Evolutionary conservation across 2,113 vertebrate species (phyloP).

Genomic region (Paralichthys olivaceus): DNA sequence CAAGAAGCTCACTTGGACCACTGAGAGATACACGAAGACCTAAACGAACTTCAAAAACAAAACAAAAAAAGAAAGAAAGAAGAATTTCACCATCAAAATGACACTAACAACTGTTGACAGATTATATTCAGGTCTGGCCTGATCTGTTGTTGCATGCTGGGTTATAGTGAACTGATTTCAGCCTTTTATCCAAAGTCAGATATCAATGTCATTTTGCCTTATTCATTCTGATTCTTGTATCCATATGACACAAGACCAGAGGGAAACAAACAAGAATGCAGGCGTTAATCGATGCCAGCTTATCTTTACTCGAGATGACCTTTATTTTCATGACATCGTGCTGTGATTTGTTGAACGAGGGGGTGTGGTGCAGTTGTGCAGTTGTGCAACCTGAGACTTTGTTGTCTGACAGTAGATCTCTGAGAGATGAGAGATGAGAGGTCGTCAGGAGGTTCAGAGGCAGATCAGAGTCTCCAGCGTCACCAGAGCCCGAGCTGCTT

Average conservation of each 20-base stretch:
- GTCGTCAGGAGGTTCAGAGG: slow-evolving; percentile 9
- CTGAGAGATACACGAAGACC: slow-evolving; percentile 46
- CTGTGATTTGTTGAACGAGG: not conserved
- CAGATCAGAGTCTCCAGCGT: not conserved
- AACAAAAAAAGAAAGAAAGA: not conserved
- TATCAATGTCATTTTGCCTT: not conserved
- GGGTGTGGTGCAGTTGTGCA: not conserved
- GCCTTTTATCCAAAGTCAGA: not conserved
- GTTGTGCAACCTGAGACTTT: slow-evolving; percentile 60
- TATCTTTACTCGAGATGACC: not conserved
- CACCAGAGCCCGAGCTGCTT: not conserved
- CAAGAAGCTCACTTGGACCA: slow-evolving; percentile 39
- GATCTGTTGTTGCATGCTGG: not conserved
- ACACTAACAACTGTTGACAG: not conserved
- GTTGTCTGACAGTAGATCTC: slow-evolving; percentile 52
- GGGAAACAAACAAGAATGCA: not conserved
- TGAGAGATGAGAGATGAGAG: slow-evolving; percentile 50
- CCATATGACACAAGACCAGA: not conserved
- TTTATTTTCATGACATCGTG: not conserved
- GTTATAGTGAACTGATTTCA: not conserved
- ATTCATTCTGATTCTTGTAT: no score
- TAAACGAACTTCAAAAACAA: slow-evolving; percentile 43
- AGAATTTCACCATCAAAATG: not conserved
- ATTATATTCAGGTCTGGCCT: not conserved
- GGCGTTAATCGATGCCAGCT: not conserved